Conservation (phyloP, 1,140 invertebrate genomes). For the Monomorium pharaonis region DNA sequence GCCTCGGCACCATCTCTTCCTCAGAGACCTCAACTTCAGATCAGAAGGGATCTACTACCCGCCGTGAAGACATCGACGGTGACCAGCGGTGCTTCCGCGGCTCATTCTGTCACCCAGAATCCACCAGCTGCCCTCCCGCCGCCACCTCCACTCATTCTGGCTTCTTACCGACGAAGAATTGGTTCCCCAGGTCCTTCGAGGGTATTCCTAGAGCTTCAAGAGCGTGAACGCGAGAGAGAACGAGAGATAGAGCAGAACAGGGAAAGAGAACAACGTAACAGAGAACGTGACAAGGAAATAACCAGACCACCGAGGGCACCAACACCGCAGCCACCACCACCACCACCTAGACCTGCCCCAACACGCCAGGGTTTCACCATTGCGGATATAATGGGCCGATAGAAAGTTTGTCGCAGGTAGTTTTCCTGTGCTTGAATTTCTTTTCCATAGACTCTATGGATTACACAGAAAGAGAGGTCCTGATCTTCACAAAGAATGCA, state of each 20-base stretch:
- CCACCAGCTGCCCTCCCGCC: constrained; percentile 83
- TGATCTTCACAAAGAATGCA: background rate
- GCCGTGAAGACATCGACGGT: constrained; percentile 84
- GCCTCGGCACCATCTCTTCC: constrained; percentile 75
- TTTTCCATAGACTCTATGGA: background rate
- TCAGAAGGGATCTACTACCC: constrained; percentile 89
- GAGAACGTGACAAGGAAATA: constrained; percentile 79
- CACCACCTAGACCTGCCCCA: constrained; percentile 81
- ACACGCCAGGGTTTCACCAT: constrained; percentile 84
- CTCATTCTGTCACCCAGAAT: constrained; percentile 82
- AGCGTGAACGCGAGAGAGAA: constrained; percentile 80
- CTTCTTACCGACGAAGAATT: constrained; percentile 81
- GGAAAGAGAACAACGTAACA: constrained; percentile 75
- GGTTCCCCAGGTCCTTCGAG: constrained; percentile 82
- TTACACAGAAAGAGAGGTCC: background rate
- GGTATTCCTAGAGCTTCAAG: constrained; percentile 80
- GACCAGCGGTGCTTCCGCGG: constrained; percentile 78
- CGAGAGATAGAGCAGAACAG: constrained; percentile 74
- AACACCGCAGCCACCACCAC: constrained; percentile 84
- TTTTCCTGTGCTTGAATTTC: background rate
- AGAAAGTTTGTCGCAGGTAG: constrained; percentile 59
- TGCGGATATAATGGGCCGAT: constrained; percentile 84
- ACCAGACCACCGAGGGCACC: constrained; percentile 75
- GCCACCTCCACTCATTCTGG: constrained; percentile 83
- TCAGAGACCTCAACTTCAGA: constrained; percentile 88